Percentiles rank a stretch among this genome's conserved stretches.
Conservation (phyloP, 2,888 invertebrate genomes). For the Stenotaenia linearis region DNA sequence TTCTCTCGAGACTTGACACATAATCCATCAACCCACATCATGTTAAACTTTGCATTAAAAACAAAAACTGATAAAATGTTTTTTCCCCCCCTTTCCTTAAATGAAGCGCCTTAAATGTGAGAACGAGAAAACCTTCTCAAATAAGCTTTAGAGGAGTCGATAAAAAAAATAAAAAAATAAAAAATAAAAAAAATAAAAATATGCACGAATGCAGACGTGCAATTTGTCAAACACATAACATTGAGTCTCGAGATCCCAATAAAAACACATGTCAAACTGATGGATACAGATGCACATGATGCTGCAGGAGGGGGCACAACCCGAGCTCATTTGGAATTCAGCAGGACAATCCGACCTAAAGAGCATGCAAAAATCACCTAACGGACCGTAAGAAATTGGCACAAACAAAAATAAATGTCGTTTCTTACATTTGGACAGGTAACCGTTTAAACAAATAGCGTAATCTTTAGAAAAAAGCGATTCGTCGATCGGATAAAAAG, state of each 20-base stretch:
- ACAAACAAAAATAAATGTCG: not conserved
- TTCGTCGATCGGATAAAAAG: no score
- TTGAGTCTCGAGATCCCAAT: slow-evolving; percentile 18
- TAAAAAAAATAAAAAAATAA: no score
- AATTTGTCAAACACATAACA: slow-evolving; percentile 16
- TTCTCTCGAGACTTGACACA: slow-evolving; percentile 16
- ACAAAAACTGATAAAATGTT: not conserved
- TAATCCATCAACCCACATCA: slow-evolving; percentile 14
- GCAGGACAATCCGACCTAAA: not conserved
- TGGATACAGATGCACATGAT: slow-evolving; percentile 17
- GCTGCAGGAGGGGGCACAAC: not conserved
- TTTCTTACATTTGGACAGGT: not conserved
- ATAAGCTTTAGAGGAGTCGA: not conserved
- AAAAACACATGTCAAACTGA: slow-evolving; percentile 18
- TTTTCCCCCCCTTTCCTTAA: no score
- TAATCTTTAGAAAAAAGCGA: no score
- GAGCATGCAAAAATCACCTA: slow-evolving; percentile 11
- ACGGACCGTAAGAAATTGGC: not conserved
- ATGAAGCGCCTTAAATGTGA: not conserved
- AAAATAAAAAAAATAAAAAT: no score
- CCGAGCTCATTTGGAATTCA: slow-evolving; percentile 2
- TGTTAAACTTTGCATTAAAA: not conserved
- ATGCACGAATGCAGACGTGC: slow-evolving; percentile 11
- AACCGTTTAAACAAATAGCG: no score
- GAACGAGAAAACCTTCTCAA: not conserved